Evolutionary conservation across 2,888 invertebrate species (phyloP).

Genomic region (Linnaemya vulpina): DNA sequence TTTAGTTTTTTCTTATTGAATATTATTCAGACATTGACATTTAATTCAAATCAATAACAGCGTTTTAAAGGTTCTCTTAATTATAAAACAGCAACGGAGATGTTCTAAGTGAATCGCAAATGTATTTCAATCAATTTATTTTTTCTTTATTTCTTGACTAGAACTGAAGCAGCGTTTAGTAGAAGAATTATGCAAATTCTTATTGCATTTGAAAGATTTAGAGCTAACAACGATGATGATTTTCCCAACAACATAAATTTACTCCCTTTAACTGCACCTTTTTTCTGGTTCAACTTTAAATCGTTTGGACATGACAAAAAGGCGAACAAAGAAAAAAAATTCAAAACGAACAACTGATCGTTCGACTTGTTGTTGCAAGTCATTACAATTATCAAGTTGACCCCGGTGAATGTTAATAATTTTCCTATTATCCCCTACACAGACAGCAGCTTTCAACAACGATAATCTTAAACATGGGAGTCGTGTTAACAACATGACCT

Average conservation of each 20-base stretch:
- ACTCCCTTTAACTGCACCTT: constrained; percentile 62
- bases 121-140: constrained; percentile 45
- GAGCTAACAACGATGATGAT: constrained; percentile 30
- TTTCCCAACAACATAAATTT: constrained; percentile 55
- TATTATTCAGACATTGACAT: constrained; percentile 52
- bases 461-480: constrained; percentile 42
- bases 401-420: neutral
- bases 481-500: constrained; percentile 51
- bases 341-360: constrained; percentile 45
- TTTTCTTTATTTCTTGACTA: neutral
- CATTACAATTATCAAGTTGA: constrained; percentile 44
- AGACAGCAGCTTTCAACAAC: constrained; percentile 16
- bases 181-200: constrained; percentile 21
- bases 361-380: constrained; percentile 19
- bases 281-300: neutral
- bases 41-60: constrained; percentile 33
- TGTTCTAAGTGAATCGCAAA: neutral
- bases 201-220: constrained; percentile 44
- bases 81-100: neutral
- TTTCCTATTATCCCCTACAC: neutral
- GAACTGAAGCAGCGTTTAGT: constrained; percentile 53
- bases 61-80: constrained; percentile 4
- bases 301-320: constrained; percentile 3
- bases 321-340: constrained; percentile 11
- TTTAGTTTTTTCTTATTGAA: neutral